A percentile compares a stretch with the other conserved stretches of the same genome.
These are phyloP conservation scores for Psilopsiagon aurifrons DNA, from an alignment of 2,113 vertebrate genomes.

Conservation along the genomic window DNA sequence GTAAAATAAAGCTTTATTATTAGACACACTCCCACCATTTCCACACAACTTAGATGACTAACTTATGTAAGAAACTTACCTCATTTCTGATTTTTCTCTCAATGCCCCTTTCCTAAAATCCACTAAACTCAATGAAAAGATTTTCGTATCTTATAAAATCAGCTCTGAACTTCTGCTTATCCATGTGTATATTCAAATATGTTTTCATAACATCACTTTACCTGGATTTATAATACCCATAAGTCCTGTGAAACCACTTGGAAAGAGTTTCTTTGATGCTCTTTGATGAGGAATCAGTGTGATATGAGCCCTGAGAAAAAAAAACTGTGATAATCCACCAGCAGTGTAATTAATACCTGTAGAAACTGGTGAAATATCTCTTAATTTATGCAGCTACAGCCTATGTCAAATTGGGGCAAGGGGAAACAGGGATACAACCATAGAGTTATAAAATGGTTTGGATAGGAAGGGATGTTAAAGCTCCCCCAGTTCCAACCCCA, in stretches of 20 bases:
- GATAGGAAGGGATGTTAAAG: not conserved
- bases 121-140: not conserved
- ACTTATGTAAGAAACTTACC: not conserved
- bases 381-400: not conserved
- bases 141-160: not conserved
- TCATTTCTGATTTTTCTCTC: not conserved
- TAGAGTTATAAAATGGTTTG: not conserved
- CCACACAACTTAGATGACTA: not conserved
- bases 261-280: not conserved
- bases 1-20: constrained; percentile 37
- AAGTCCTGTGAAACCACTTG: not conserved
- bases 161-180: not conserved
- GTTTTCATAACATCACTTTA: not conserved
- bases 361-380: not conserved
- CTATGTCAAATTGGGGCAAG: not conserved
- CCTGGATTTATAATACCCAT: not conserved
- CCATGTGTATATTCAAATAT: not conserved
- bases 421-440: not conserved
- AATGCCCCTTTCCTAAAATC: not conserved
- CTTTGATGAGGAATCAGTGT: not conserved
- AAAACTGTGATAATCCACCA: not conserved
- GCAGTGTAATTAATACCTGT: not conserved
- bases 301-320: not conserved
- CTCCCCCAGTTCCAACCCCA: not conserved
- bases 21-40: not conserved